Evolutionary conservation across 2,888 invertebrate genomes (phyloP).

Genomic region (Atethmia centrago): DNA sequence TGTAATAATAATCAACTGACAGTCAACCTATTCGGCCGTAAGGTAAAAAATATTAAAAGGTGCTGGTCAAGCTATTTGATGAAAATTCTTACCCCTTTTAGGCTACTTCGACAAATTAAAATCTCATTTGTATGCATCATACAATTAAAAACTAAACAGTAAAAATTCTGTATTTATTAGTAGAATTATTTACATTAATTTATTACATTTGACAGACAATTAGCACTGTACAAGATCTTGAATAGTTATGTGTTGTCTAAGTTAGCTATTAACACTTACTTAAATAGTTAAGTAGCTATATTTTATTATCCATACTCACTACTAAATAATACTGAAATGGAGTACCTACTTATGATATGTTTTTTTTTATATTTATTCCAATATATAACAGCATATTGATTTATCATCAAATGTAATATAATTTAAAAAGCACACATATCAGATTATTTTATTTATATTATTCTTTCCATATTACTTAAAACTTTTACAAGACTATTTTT

Average conservation of each 20-base stretch:
- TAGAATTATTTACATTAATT: not conserved
- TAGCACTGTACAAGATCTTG: not conserved
- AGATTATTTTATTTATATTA: not conserved
- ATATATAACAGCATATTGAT: not conserved
- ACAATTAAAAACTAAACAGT: not conserved
- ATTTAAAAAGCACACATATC: not conserved
- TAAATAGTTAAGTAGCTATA: not conserved
- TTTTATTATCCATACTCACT: not conserved
- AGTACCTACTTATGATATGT: not conserved
- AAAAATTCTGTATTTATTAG: not conserved
- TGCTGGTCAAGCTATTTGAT: not conserved
- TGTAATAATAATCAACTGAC: not conserved
- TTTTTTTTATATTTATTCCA: not conserved
- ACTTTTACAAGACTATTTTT: not conserved
- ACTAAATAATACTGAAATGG: not conserved
- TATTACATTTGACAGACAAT: not conserved
- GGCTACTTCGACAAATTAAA: not conserved
- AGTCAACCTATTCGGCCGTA: not conserved
- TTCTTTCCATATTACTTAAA: conserved; percentile 11
- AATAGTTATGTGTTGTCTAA: not conserved
- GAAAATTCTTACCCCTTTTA: not conserved
- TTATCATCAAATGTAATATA: conserved; percentile 10
- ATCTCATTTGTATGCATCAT: not conserved
- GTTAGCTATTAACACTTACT: not conserved
- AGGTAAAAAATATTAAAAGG: not conserved